Base-by-base conservation (phyloP, 2,113 vertebrate genomes). In the Syrmaticus mikado region DNA sequence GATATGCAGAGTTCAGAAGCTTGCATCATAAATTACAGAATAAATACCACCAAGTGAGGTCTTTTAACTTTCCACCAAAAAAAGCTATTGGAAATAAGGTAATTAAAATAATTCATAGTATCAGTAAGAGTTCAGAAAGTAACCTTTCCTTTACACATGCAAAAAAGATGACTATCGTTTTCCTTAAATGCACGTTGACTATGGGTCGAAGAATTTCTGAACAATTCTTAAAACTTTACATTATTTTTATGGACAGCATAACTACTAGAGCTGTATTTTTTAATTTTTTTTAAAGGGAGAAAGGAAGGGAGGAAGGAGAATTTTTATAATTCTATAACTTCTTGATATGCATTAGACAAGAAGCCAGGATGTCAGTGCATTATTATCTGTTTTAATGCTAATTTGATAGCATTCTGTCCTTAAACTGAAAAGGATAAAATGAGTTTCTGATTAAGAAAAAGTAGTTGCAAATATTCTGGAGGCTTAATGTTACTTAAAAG, bases 21-120 rank as follows among this genome's bases (percentile, higher is more conserved):
- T 97, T 99, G 85, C 99, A 99, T 96, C 98, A 98, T 92, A 98
- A 98, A 87, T 95, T 99, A 43, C 98, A 99, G 84, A 96, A 61
- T 64, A 98, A 98, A 68, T 99, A 98, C 95, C 98, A 99, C 8
- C 98, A 98, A 96, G 98, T 99, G 91, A 98, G 99, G 92, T 96
- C 98, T 89, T 99, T 99, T 92, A 98, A 90, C 96, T 99, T 99
- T 92, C 99, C 99, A 22, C 99, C 99, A 27, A 99, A 99, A 95
- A 99, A 99, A 97, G 99, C 99, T 96, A 98, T 99, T 58, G 99
- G 99, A 92, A 99, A 99, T 98, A 99, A 99, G 99, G 99, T 99
- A 98, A 58, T 22, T 64, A 18, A 22, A 90, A 78, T 55, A 64
- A 38, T 17, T 73, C 2, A 2, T 6, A 38, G 4, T 58, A 17